Evolutionary conservation across 2,113 vertebrate species (phyloP).

Genomic region (Hemiprocne comata): DNA sequence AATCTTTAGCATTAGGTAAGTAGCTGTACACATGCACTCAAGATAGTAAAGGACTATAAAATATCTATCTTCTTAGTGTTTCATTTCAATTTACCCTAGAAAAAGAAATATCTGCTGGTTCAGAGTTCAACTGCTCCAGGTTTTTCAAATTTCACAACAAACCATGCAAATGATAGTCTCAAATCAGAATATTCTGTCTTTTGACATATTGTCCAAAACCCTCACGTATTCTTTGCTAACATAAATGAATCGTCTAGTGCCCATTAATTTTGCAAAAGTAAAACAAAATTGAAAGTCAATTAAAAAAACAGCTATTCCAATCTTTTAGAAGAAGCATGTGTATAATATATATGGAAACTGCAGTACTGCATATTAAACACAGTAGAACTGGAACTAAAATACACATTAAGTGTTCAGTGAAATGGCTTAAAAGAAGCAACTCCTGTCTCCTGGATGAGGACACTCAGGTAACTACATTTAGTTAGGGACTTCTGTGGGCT

Average conservation of each 20-base stretch:
- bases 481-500: neutral
- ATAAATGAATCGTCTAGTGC: neutral
- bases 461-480: neutral
- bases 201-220: neutral
- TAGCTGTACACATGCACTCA: neutral
- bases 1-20: neutral
- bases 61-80: neutral
- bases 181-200: neutral
- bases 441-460: neutral
- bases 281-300: constrained; percentile 2
- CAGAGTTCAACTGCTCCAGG: neutral
- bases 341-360: neutral
- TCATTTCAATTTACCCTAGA: neutral
- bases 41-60: neutral
- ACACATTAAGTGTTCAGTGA: neutral
- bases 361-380: constrained; percentile 1
- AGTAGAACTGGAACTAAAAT: neutral
- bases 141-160: neutral
- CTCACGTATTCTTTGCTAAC: neutral
- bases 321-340: neutral
- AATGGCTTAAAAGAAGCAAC: neutral
- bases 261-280: neutral
- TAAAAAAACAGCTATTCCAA: neutral
- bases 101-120: neutral
- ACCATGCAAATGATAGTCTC: neutral